Evolutionary conservation across 1,140 invertebrate genomes (phyloP), one percentile per base, ranked within the genome.

Genomic region (Papilio polytes): DNA sequence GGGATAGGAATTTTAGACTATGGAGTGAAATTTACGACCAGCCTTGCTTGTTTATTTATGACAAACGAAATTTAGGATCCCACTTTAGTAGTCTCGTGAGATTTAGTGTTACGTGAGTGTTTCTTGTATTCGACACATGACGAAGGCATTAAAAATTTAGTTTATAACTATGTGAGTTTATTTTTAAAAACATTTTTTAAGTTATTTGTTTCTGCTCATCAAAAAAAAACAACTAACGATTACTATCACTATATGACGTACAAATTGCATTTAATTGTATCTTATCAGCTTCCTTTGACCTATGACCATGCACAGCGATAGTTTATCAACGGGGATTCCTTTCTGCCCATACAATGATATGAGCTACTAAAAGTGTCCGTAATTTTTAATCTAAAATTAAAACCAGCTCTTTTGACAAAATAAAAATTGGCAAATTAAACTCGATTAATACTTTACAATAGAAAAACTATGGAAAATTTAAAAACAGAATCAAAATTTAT

Each of bases 11-110:
- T 66, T 66, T 66, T 15, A 36, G 22, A 66, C 0, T 66, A 15
- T 66, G 3, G 22, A 66, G 63, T 66, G 63, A 66, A 66, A 66
- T 66, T 66, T 26, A 66, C 63, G 59, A 3, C 1, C 20, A 15
- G 63, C 22, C 63, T 66, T 31, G 22, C 22, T 66, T 66, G 63
- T 66, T 66, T 66, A 66, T 66, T 66, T 66, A 66, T 26, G 63
- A 66, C 12, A 36, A 66, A 66, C 63, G 63, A 36, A 26, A 36
- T 66, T 36, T 66, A 66, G 22, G 63, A 6, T 1, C 9, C 4
- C 26, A 66, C 63, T 66, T 26, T 13, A 66, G 63, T 31, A 3
- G 12, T 13, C 13, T 66, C 63, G 13, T 0, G 63, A 13, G 12
- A 66, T 66, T 66, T 7, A 66, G 36, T 15, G 13, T 66, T 66